Percentiles rank a stretch among this genome's conserved stretches.
These are phyloP conservation scores for Rhinogobio ventralis DNA, from an alignment of 2,797 vertebrate genomes.

Conservation along the genomic window DNA sequence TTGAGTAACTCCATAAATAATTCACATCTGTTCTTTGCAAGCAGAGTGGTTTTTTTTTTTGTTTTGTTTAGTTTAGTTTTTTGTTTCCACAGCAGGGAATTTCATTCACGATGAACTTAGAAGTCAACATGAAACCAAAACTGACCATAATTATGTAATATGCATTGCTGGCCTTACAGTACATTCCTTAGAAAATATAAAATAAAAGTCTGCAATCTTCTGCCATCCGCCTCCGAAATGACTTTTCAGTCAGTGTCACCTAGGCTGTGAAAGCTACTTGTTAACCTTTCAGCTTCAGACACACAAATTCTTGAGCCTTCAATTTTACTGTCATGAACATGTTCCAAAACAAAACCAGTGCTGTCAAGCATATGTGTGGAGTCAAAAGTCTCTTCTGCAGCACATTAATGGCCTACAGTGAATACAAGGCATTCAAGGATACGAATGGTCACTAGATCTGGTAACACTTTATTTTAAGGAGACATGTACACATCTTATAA, in stretches of 20 bases:
- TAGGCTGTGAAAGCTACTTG: neutral
- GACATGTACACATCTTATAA: neutral
- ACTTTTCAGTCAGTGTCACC: neutral
- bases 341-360: neutral
- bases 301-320: neutral
- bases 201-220: neutral
- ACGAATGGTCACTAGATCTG: neutral
- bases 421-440: neutral
- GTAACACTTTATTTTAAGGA: neutral
- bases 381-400: too few relatives aligned
- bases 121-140: slow-evolving; percentile 31
- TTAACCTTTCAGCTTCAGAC: neutral
- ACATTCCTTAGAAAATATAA: neutral
- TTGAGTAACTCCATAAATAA: neutral
- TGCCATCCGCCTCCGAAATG: neutral
- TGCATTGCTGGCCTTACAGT: slow-evolving; percentile 6
- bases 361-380: neutral
- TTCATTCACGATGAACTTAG: neutral
- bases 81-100: neutral
- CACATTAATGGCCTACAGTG: neutral
- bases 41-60: neutral
- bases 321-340: neutral
- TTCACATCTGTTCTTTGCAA: slow-evolving; percentile 7
- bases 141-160: neutral
- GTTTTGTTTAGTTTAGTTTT: neutral